These are phyloP conservation scores for Seira sanloemensis DNA, from an alignment of 2,888 invertebrate species.

Conservation along the genomic window DNA sequence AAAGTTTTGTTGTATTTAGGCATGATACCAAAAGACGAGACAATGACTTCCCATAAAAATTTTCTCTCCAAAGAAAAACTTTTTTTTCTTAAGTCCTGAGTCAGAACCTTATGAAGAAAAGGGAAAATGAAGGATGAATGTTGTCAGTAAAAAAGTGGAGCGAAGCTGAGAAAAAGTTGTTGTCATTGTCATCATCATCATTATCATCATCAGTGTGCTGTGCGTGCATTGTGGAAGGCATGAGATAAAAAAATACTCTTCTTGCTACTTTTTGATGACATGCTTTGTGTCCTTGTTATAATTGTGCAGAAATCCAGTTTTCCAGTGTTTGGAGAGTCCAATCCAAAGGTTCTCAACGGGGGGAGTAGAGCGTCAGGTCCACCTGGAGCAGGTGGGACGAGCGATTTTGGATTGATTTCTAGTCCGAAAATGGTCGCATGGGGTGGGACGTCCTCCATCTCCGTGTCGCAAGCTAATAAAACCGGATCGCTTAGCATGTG, in stretches of 20 bases:
- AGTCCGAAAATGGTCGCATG: conserved; percentile 72
- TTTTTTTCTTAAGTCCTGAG: too few relatives aligned
- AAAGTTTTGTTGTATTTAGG: not conserved
- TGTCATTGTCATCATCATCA: not conserved
- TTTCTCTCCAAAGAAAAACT: too few relatives aligned
- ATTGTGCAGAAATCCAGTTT: conserved; percentile 70
- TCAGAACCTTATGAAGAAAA: not conserved
- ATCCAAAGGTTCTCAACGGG: conserved; percentile 47
- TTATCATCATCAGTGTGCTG: not conserved
- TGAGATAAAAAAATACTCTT: conserved; percentile 19
- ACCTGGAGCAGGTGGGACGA: conserved; percentile 33
- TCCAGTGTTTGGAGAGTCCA: conserved; percentile 66
- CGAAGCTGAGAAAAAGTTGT: not conserved
- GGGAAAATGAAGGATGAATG: conserved; percentile 11
- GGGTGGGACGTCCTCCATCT: conserved; percentile 54
- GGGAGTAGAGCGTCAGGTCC: conserved; percentile 60
- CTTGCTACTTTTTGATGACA: conserved; percentile 14
- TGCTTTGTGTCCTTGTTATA: conserved; percentile 26
- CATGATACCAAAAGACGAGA: not conserved
- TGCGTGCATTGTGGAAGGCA: not conserved
- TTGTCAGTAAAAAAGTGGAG: not conserved
- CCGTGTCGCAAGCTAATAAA: conserved; percentile 68
- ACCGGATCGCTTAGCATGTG: conserved; percentile 72
- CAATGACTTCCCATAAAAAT: not conserved
- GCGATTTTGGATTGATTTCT: conserved; percentile 65